Percentiles rank a stretch among this genome's conserved stretches.
Evolutionary conservation across 1,140 invertebrate species (phyloP).

Genomic region (Drosophila murphyi): DNA sequence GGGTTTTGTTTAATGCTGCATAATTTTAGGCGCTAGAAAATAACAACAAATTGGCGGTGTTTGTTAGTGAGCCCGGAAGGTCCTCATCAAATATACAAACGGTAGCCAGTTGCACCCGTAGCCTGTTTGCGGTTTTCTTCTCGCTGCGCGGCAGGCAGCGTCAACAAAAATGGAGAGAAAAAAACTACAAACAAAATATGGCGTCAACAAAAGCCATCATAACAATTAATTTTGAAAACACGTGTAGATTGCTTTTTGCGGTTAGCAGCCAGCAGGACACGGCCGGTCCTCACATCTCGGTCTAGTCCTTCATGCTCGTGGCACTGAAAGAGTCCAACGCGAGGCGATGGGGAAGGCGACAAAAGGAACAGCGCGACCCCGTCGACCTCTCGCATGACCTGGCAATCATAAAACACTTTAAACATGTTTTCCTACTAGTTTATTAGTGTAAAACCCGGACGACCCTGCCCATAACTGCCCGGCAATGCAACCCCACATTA

Average conservation of each 20-base stretch:
- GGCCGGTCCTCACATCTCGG: slow-evolving; percentile 10
- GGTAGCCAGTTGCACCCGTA: slow-evolving; percentile 55
- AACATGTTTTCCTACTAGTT: slow-evolving; percentile 80
- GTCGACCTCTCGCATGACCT: slow-evolving; percentile 70
- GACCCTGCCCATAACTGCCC: slow-evolving; percentile 25
- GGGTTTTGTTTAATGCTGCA: slow-evolving; percentile 75
- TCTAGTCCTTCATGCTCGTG: slow-evolving; percentile 6
- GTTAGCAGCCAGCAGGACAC: slow-evolving; percentile 63
- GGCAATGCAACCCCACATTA: slow-evolving; percentile 40
- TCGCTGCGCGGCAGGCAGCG: slow-evolving; percentile 15
- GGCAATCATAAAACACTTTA: slow-evolving; percentile 83
- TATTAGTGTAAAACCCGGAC: slow-evolving; percentile 74
- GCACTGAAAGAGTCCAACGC: slow-evolving; percentile 2
- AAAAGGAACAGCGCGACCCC: slow-evolving; percentile 65
- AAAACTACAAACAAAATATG: slow-evolving; percentile 62
- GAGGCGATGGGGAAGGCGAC: slow-evolving; percentile 14
- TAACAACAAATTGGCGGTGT: slow-evolving; percentile 71
- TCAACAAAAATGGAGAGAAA: slow-evolving; percentile 19
- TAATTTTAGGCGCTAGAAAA: slow-evolving; percentile 79
- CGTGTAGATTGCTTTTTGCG: slow-evolving; percentile 83
- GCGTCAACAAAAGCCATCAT: slow-evolving; percentile 81
- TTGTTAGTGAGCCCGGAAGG: slow-evolving; percentile 56
- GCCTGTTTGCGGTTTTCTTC: not conserved
- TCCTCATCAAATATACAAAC: slow-evolving; percentile 82
- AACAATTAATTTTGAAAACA: slow-evolving; percentile 83